Conservation (phyloP, 2,888 invertebrate species). For the Papilio protenor region DNA sequence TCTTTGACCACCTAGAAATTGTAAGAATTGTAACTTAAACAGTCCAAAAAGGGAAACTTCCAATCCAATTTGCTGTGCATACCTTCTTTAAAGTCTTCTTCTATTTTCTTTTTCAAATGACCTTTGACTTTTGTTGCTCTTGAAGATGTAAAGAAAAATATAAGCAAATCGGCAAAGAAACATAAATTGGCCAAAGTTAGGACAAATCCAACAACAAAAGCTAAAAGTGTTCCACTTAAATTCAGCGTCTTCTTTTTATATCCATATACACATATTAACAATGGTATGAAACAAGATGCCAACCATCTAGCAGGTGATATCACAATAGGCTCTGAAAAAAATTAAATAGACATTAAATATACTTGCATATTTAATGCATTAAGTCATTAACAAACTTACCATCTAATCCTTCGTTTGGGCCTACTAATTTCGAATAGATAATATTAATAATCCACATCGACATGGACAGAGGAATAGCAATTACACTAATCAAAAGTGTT, state of each 20-base stretch:
- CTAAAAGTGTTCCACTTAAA: constrained; percentile 88
- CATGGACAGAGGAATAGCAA: constrained; percentile 90
- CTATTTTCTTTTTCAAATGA: constrained; percentile 87
- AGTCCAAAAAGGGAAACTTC: not conserved
- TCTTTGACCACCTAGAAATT: constrained; percentile 89
- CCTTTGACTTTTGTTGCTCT: constrained; percentile 91
- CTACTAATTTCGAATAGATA: constrained; percentile 85
- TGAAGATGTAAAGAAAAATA: constrained; percentile 92
- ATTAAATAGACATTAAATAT: not conserved
- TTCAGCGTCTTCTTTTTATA: constrained; percentile 87
- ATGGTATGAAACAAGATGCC: constrained; percentile 85
- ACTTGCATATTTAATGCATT: constrained; percentile 35
- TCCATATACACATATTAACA: constrained; percentile 87
- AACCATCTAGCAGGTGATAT: constrained; percentile 88
- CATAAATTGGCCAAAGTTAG: constrained; percentile 91
- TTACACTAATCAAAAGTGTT: constrained; percentile 86
- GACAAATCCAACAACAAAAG: constrained; percentile 89
- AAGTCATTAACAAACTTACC: constrained; percentile 67
- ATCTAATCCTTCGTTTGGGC: constrained; percentile 80
- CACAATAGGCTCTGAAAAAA: constrained; percentile 81
- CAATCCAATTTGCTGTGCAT: constrained; percentile 35
- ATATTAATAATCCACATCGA: constrained; percentile 90
- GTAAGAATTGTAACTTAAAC: not conserved
- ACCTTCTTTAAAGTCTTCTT: constrained; percentile 93
- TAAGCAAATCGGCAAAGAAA: constrained; percentile 88